A percentile compares a stretch with the other conserved stretches of the same genome.
phyloP scores from a whole-genome alignment of 64 coral and sea anemone species.

The Anthopleura sola region DNA sequence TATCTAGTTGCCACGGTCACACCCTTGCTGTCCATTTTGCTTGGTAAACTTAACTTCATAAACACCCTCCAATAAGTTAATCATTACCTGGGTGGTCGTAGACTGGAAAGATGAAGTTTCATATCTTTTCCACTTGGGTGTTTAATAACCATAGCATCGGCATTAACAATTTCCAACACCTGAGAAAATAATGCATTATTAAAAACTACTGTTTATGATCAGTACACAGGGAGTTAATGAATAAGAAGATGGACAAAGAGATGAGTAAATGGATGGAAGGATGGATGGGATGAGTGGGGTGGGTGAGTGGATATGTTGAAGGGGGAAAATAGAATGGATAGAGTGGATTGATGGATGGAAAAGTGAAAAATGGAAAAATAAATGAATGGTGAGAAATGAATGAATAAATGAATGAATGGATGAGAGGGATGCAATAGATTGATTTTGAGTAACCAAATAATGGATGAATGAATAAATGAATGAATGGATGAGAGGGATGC shows the following conservation, averaged over 20 bases:
- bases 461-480: neutral
- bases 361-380: too few species aligned
- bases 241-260: neutral
- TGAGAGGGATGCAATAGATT: too few species aligned
- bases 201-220: too few species aligned
- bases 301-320: too few species aligned
- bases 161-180: slow-evolving; percentile 93
- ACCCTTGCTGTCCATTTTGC: too few species aligned
- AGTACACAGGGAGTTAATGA: neutral
- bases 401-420: neutral
- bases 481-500: neutral
- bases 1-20: too few species aligned
- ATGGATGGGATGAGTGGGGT: too few species aligned
- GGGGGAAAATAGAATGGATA: too few species aligned
- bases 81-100: slow-evolving; percentile 86
- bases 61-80: too few species aligned
- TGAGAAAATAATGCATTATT: neutral
- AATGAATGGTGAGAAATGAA: neutral
- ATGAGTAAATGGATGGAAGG: too few species aligned
- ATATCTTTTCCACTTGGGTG: slow-evolving; percentile 63
- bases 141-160: slow-evolving; percentile 82
- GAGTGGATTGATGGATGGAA: neutral
- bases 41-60: too few species aligned
- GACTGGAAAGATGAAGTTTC: slow-evolving; percentile 93
- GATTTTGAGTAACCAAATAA: too few species aligned